These are phyloP conservation scores for Gambusia yucatana DNA, from an alignment of 2,797 vertebrate species.

Conservation along the genomic window DNA sequence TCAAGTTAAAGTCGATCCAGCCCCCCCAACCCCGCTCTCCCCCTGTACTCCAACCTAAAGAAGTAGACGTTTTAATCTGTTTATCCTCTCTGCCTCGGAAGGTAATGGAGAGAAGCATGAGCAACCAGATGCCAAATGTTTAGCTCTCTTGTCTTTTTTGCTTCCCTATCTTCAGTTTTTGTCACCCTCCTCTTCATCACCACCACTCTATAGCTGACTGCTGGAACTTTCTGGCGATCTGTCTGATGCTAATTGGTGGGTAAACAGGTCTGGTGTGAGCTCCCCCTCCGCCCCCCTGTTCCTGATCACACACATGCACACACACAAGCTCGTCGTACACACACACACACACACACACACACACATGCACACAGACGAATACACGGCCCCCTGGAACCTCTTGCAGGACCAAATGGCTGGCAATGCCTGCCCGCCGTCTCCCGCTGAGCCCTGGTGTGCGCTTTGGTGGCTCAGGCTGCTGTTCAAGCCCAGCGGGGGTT, in stretches of 20 bases:
- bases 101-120: constrained; percentile 28
- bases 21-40: too few relatives aligned
- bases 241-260: constrained; percentile 87
- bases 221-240: constrained; percentile 85
- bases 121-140: constrained; percentile 63
- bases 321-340: constrained; percentile 57
- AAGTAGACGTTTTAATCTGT: background rate
- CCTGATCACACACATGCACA: constrained; percentile 8
- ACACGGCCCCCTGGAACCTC: constrained; percentile 84
- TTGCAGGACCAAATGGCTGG: constrained; percentile 88
- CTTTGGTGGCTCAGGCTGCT: constrained; percentile 87
- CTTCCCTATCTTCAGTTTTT: constrained; percentile 51
- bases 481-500: constrained; percentile 88
- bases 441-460: constrained; percentile 87
- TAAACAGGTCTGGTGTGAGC: constrained; percentile 83
- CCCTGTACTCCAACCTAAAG: background rate
- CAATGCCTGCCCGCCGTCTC: constrained; percentile 85
- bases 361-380: constrained; percentile 63
- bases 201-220: constrained; percentile 78
- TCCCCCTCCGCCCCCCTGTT: constrained; percentile 43
- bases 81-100: constrained; percentile 24
- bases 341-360: constrained; percentile 51
- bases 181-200: constrained; percentile 61
- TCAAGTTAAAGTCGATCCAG: background rate
- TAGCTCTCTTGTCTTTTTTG: constrained; percentile 48